Conservation (phyloP, 1,140 invertebrate genomes). For the Calliphora vicina region DNA sequence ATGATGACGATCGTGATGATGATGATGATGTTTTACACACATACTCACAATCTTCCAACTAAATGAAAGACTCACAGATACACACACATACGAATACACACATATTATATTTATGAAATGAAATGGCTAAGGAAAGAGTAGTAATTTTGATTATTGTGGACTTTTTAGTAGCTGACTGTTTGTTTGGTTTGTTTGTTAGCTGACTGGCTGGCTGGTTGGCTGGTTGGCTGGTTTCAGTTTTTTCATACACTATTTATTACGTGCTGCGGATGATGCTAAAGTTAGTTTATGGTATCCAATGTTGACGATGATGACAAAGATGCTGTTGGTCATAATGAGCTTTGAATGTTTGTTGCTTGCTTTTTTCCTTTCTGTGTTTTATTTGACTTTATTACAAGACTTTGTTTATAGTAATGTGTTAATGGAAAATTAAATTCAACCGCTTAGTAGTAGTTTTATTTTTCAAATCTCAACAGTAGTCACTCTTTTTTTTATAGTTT, state of each 20-base stretch:
- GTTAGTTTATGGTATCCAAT: not conserved
- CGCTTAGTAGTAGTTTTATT: not conserved
- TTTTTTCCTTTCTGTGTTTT: not conserved
- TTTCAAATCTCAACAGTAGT: not conserved
- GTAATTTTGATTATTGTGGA: not conserved
- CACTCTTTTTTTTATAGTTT: not conserved
- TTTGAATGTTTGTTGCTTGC: not conserved
- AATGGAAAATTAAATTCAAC: not conserved
- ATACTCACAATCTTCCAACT: not conserved
- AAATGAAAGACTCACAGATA: not conserved
- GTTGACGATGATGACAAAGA: not conserved
- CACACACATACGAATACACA: not conserved
- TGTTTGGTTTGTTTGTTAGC: not conserved
- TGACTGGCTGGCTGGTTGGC: not conserved
- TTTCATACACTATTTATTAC: not conserved
- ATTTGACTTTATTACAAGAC: not conserved
- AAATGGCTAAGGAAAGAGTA: not conserved
- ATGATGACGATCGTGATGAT: not conserved
- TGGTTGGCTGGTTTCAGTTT: not conserved
- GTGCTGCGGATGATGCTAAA: not conserved
- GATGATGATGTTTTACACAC: conserved; percentile 4
- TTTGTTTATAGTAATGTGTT: not conserved
- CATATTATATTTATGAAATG: not conserved
- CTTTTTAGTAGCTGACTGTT: not conserved
- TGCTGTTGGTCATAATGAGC: not conserved